Base-by-base conservation (phyloP, 2,797 vertebrate genomes). In the Merluccius polli region DNA sequence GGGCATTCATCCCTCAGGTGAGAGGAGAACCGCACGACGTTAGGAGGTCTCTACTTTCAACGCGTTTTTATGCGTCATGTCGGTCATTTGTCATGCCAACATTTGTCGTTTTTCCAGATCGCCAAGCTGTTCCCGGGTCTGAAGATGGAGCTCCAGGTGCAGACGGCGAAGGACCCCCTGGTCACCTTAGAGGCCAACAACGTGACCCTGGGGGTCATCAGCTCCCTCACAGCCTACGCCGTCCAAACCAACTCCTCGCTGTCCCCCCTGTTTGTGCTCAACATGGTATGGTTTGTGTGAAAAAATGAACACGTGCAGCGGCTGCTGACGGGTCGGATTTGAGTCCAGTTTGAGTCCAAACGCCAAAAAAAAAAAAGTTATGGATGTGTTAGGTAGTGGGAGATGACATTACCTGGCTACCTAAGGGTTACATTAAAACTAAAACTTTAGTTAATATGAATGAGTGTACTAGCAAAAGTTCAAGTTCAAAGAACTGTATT, bases 1-100 rank as follows among this genome's bases (percentile, higher is more conserved):
- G 91, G 73, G 33, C 0, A 1, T 70, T 95, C 79, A 87, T 95
- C 81, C 94, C 93, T 0, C 2, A 94, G 90, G 94, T 94, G 79
- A 84, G 10, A 0, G 8, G 3, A 63, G 59, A 63, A 63, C 2
- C n/a, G 12, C n/a, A 63, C 59, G 4, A 59, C 8, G 52, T 48
- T 1, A 24, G n/a, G n/a, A 59, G n/a, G 52, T 59, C 52, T 59
- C n/a, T 9, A 59, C 44, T 48, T 48, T 18, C 13, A 59, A 59
- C n/a, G n/a, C 11, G 36, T 38, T 38, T 35, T 11, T 63, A 30
- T 2, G 67, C 18, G 30, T 30, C 32, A 69, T 16, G 3, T 13
- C 18, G 18, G 27, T 30, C 67, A 15, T 18, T 69, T 30, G 15
- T 30, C 10, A 29, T 13, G 67, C 11, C 67, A 69, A 69, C 27